Conservation (phyloP, 2,888 invertebrate species). For the Cabera pusaria region DNA sequence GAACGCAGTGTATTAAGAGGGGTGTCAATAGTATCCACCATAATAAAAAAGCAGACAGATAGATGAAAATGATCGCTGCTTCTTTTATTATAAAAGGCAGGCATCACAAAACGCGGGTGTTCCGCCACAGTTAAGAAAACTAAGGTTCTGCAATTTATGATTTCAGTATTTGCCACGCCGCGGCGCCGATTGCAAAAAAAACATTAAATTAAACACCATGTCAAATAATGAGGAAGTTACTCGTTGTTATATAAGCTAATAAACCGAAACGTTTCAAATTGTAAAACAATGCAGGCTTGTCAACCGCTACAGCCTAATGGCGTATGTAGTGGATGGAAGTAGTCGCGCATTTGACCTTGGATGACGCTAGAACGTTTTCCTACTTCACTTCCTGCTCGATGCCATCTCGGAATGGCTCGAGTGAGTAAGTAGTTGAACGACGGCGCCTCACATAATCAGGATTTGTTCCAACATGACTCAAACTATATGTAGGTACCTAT, state of each 20-base stretch:
- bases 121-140: no score
- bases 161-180: constrained; percentile 5
- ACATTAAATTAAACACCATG: constrained; percentile 17
- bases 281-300: constrained; percentile 58
- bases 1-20: constrained; percentile 49
- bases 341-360: constrained; percentile 68
- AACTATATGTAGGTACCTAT: no score
- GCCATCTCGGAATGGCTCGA: constrained; percentile 63
- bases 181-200: constrained; percentile 4
- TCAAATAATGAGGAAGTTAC: constrained; percentile 27
- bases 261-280: constrained; percentile 59
- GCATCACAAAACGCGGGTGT: constrained; percentile 4
- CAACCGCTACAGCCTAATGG: constrained; percentile 52
- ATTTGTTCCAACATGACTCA: constrained; percentile 18
- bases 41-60: constrained; percentile 59
- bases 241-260: constrained; percentile 33
- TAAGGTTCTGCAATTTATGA: constrained; percentile 2
- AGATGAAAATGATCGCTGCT: constrained; percentile 63
- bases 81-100: constrained; percentile 10
- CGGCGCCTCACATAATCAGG: constrained; percentile 42
- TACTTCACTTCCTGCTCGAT: constrained; percentile 77
- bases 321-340: constrained; percentile 58
- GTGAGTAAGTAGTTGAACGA: no score
- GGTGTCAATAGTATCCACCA: constrained; percentile 49
- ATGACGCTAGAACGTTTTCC: constrained; percentile 77